Evolutionary conservation across 2,797 vertebrate species (phyloP).

Genomic region (Danio jaintianensis): DNA sequence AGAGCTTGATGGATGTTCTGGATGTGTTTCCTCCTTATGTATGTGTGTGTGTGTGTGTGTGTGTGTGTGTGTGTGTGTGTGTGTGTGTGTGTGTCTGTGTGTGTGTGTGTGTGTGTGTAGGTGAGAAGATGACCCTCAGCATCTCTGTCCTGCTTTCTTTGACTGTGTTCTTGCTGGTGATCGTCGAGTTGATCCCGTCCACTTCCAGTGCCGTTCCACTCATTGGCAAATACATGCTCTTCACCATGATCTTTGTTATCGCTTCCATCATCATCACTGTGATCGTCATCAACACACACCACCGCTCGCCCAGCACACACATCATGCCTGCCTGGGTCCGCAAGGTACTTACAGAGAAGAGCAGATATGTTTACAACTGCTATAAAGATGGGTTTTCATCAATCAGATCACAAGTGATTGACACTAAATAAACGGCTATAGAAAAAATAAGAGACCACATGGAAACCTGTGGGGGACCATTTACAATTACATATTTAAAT

Average conservation of each 20-base stretch:
- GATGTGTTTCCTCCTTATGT: too few species aligned
- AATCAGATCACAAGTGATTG: too few species aligned
- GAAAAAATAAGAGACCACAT: too few species aligned
- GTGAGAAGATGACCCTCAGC: conserved; percentile 98
- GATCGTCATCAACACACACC: conserved; percentile 96
- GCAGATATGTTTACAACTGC: too few species aligned
- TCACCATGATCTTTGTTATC: conserved; percentile 98
- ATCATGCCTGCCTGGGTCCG: conserved; percentile 93
- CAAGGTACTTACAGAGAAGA: conserved; percentile 79
- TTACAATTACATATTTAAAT: too few species aligned
- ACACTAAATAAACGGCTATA: too few species aligned
- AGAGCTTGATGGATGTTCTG: neutral
- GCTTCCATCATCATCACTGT: conserved; percentile 96
- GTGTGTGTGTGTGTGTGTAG: conserved; percentile 71
- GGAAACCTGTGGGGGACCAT: too few species aligned
- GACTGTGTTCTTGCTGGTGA: conserved; percentile 95
- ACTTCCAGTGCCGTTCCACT: conserved; percentile 95
- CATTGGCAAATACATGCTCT: conserved; percentile 98
- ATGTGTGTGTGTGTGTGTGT: too few species aligned
- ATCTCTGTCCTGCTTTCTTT: conserved; percentile 95
- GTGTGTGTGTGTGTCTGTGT: too few species aligned
- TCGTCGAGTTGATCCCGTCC: conserved; percentile 95
- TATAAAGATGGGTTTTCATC: too few species aligned
- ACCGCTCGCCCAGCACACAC: conserved; percentile 95
- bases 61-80: neutral